Conservation (phyloP, 2,888 invertebrate genomes). For the Holacanthella duospinosa region DNA sequence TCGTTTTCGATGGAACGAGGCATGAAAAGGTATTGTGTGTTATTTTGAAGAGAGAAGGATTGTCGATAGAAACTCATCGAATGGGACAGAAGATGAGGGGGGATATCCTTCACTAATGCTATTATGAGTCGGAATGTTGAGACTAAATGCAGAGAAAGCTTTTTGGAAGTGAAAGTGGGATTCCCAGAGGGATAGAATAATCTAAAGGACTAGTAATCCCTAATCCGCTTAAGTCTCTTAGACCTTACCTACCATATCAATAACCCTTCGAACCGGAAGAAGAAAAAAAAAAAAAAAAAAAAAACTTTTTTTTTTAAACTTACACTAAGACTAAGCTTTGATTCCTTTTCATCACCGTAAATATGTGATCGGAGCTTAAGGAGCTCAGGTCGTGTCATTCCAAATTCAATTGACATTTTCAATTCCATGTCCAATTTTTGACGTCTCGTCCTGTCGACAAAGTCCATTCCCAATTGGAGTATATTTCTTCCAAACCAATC, state of each 20-base stretch:
- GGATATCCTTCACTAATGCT: background rate
- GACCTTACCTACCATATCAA: background rate
- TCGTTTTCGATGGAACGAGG: too few relatives aligned
- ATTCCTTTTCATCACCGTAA: conserved; percentile 34
- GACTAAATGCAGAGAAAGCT: background rate
- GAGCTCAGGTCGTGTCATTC: conserved; percentile 24
- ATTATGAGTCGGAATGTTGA: background rate
- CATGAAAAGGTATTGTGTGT: too few relatives aligned
- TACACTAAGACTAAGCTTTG: conserved; percentile 30
- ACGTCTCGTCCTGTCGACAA: conserved; percentile 26
- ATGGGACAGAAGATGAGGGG: too few relatives aligned
- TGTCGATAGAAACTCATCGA: too few relatives aligned
- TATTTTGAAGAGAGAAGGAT: too few relatives aligned
- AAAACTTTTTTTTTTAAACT: conserved; percentile 12
- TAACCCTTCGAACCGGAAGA: background rate
- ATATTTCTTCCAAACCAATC: conserved; percentile 32
- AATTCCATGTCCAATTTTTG: conserved; percentile 25
- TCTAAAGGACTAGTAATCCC: background rate
- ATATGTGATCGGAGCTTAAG: conserved; percentile 27
- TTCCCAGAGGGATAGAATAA: background rate
- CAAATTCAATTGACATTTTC: conserved; percentile 12
- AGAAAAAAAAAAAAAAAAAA: background rate
- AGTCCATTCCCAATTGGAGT: conserved; percentile 21
- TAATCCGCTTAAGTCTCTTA: conserved; percentile 3
- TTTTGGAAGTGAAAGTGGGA: background rate